phyloP scores from a whole-genome alignment of 2,113 vertebrate genomes.

The Clarias macrocephalus region DNA sequence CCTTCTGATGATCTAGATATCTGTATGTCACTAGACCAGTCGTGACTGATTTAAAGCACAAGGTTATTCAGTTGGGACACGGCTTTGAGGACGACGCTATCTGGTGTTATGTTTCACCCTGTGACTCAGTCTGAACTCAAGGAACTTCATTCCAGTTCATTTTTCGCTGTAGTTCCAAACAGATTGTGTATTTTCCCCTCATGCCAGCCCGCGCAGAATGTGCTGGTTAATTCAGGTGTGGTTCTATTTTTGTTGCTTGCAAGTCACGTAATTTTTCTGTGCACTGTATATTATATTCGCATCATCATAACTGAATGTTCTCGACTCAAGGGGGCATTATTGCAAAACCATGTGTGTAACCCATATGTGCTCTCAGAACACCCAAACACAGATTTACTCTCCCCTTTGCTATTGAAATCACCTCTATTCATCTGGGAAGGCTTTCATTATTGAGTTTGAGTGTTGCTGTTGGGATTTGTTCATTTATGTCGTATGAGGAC shows the following conservation, averaged over 20 bases:
- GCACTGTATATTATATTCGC: background rate
- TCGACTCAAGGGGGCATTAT: background rate
- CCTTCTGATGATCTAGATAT: conserved; percentile 30
- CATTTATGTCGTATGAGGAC: background rate
- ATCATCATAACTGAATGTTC: background rate
- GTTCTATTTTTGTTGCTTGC: background rate
- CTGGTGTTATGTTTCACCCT: background rate
- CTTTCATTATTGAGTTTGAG: background rate
- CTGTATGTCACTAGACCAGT: conserved; percentile 30
- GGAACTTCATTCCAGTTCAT: background rate
- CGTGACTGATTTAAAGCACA: conserved; percentile 27
- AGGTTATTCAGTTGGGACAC: conserved; percentile 38
- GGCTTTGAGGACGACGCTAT: background rate
- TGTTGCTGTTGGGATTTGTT: background rate
- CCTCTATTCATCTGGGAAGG: background rate
- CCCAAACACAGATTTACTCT: background rate
- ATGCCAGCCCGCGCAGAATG: background rate
- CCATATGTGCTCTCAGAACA: background rate
- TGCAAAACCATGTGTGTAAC: background rate
- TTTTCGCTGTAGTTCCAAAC: background rate
- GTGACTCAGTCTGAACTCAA: conserved; percentile 12
- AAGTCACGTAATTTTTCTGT: background rate
- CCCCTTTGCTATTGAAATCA: background rate
- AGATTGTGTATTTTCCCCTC: background rate
- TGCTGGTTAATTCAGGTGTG: background rate